phyloP scores from a whole-genome alignment of 2,888 invertebrate species.

The Beris morrisii region DNA sequence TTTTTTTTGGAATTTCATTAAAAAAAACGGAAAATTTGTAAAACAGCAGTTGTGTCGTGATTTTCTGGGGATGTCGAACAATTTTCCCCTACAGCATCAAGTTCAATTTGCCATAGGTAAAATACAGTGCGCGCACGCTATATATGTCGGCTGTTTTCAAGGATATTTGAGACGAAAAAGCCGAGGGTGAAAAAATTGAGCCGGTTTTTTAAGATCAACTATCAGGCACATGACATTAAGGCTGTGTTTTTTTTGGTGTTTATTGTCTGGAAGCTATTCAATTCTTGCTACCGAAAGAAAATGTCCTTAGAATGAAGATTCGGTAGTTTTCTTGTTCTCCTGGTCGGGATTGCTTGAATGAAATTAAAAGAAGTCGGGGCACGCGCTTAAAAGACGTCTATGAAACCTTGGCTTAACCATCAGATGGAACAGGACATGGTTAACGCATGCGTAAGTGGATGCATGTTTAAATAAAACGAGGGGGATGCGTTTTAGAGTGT shows the following conservation, averaged over 20 bases:
- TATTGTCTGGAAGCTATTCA: conserved; percentile 14
- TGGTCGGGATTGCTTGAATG: too few species aligned
- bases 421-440: too few species aligned
- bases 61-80: not conserved
- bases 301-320: too few species aligned
- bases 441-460: too few species aligned
- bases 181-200: conserved; percentile 23
- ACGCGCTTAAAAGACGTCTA: too few species aligned
- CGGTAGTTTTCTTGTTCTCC: too few species aligned
- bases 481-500: too few species aligned
- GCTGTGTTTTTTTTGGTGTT: not conserved
- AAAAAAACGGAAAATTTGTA: conserved; percentile 29
- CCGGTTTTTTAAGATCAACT: conserved; percentile 20
- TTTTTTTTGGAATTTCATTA: not conserved
- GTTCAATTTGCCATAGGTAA: too few species aligned
- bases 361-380: too few species aligned
- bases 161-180: conserved; percentile 6
- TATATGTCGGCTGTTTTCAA: conserved; percentile 2
- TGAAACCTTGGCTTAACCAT: too few species aligned
- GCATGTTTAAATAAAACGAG: too few species aligned
- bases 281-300: conserved; percentile 19
- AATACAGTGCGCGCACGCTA: not conserved
- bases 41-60: conserved; percentile 31
- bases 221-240: conserved; percentile 29
- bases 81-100: not conserved